Conservation (phyloP, 2,888 invertebrate species). For the Stenichneumon culpator region DNA sequence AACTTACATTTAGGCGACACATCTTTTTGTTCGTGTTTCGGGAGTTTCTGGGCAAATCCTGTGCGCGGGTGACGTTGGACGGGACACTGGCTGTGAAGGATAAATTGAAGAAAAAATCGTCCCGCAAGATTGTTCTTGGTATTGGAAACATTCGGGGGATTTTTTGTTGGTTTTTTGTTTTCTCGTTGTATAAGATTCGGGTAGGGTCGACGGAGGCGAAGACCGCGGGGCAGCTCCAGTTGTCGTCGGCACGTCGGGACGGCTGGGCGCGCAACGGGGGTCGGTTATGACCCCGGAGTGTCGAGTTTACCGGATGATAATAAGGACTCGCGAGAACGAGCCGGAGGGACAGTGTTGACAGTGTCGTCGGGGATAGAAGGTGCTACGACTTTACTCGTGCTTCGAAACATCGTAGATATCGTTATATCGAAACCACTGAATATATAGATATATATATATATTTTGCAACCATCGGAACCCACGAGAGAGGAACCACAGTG, state of each 20-base stretch:
- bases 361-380: conserved; percentile 41
- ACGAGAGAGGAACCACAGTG: conserved; percentile 4
- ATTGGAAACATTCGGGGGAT: neutral
- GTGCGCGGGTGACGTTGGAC: too few species aligned
- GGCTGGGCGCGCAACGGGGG: conserved; percentile 1
- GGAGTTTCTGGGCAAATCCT: too few species aligned
- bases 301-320: conserved; percentile 29
- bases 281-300: conserved; percentile 41
- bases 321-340: conserved; percentile 13
- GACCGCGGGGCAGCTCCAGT: conserved; percentile 3
- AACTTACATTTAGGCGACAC: too few species aligned
- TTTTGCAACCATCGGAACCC: neutral
- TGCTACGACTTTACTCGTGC: conserved; percentile 36
- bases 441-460: neutral
- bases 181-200: neutral
- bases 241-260: conserved; percentile 26
- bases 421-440: neutral
- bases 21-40: neutral
- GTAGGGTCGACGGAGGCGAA: neutral
- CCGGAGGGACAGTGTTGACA: conserved; percentile 54
- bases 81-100: neutral
- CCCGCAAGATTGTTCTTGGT: neutral
- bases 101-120: neutral
- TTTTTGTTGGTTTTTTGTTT: neutral
- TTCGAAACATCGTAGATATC: neutral